Evolutionary conservation across 2,888 invertebrate genomes (phyloP).

Genomic region (Polia nebulosa): DNA sequence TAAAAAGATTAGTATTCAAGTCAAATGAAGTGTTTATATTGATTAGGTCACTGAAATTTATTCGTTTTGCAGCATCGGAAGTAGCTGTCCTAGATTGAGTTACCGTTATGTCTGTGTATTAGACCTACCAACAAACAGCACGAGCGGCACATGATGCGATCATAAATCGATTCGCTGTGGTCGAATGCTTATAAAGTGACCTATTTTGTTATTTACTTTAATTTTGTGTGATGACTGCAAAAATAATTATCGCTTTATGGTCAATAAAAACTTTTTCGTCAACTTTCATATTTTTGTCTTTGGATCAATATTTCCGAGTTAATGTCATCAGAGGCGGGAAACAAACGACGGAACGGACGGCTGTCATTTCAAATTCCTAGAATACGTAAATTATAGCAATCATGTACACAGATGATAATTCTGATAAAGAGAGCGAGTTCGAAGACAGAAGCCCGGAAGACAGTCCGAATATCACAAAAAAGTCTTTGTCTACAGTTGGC

Average conservation of each 20-base stretch:
- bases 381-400: conserved; percentile 68
- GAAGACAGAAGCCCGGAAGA: conserved; percentile 82
- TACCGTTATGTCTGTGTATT: conserved; percentile 70
- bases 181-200: conserved; percentile 69
- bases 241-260: neutral
- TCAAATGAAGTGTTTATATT: conserved; percentile 1
- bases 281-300: conserved; percentile 31
- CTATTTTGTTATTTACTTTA: conserved; percentile 60
- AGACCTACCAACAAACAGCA: conserved; percentile 59
- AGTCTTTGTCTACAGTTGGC: conserved; percentile 85
- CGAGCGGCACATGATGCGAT: conserved; percentile 65
- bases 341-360: conserved; percentile 72
- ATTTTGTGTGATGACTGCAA: neutral
- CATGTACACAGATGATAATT: conserved; percentile 87
- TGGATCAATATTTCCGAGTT: conserved; percentile 41
- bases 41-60: conserved; percentile 17
- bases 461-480: conserved; percentile 83
- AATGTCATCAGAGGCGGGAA: conserved; percentile 68
- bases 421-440: conserved; percentile 86
- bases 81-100: conserved; percentile 66
- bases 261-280: conserved; percentile 35
- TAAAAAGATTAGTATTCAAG: too few relatives aligned
- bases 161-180: conserved; percentile 75
- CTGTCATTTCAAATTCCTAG: conserved; percentile 71
- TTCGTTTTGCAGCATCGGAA: conserved; percentile 51